phyloP scores from a whole-genome alignment of 2,797 vertebrate genomes.

The Remorina albescens region DNA sequence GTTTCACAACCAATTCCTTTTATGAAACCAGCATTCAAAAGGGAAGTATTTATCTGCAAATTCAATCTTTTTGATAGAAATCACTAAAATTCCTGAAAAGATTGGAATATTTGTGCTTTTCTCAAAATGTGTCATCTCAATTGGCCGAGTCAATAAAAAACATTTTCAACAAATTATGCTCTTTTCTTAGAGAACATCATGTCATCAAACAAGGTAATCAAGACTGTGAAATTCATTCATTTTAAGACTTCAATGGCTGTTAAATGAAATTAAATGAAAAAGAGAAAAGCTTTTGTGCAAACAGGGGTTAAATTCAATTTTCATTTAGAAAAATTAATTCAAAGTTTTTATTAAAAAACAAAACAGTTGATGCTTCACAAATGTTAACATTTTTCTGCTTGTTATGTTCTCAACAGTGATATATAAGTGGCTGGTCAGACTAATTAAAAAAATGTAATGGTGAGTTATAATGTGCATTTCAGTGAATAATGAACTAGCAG shows the following conservation, averaged over 20 bases:
- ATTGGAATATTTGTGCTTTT: neutral
- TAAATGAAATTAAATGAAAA: no score
- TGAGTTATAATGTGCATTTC: neutral
- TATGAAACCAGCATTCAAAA: neutral
- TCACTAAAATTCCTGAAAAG: slow-evolving; percentile 2
- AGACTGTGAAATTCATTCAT: neutral
- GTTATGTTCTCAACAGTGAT: neutral
- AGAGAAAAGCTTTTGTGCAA: no score
- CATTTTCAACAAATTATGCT: neutral
- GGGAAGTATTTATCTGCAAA: neutral
- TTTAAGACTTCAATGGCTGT: neutral
- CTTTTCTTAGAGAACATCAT: neutral
- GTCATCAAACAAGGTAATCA: neutral
- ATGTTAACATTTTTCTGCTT: slow-evolving; percentile 6
- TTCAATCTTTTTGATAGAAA: neutral
- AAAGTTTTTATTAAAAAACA: neutral
- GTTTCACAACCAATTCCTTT: neutral
- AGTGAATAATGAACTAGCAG: neutral
- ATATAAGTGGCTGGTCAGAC: neutral
- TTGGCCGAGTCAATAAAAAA: neutral
- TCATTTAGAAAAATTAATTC: neutral
- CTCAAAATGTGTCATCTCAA: neutral
- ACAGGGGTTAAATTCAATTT: no score
- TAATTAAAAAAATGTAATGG: neutral
- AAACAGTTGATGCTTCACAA: neutral